These are phyloP conservation scores for Panulirus ornatus DNA, from an alignment of 1,140 invertebrate genomes.

Conservation along the genomic window DNA sequence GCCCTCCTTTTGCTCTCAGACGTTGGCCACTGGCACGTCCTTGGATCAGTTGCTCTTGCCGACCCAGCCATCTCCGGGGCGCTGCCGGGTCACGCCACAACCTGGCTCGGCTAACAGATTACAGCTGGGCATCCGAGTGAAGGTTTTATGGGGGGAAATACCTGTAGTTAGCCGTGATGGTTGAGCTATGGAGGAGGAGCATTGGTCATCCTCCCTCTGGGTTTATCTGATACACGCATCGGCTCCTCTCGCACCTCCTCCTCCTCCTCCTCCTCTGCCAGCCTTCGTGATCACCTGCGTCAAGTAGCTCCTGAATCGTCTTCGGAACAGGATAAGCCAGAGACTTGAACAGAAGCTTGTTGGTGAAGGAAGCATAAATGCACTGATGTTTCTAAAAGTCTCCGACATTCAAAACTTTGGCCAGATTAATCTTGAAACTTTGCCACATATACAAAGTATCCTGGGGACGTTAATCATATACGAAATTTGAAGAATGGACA, in stretches of 20 bases:
- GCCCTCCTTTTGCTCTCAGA: not conserved
- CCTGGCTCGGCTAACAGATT: constrained; percentile 28
- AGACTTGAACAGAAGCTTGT: not conserved
- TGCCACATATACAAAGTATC: too few species aligned
- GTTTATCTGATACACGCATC: not conserved
- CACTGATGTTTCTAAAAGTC: too few species aligned
- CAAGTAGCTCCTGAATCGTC: not conserved
- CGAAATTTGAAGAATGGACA: too few species aligned
- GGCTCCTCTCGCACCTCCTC: not conserved
- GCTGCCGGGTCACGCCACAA: not conserved
- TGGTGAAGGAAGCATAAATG: not conserved
- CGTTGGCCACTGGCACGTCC: not conserved
- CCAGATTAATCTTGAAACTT: too few species aligned
- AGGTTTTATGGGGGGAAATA: constrained; percentile 59
- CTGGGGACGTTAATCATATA: too few species aligned
- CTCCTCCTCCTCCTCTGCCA: not conserved
- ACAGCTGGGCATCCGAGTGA: constrained; percentile 24
- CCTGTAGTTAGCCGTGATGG: constrained; percentile 43
- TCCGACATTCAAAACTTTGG: too few species aligned
- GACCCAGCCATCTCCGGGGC: not conserved
- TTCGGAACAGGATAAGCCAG: not conserved
- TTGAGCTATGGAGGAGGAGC: not conserved
- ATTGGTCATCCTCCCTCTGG: not conserved
- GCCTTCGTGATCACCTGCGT: not conserved
- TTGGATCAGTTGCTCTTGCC: not conserved